Evolutionary conservation across 2,888 invertebrate species (phyloP), one percentile per base, ranked within the genome.

Genomic region (Mactromeris polynyma): DNA sequence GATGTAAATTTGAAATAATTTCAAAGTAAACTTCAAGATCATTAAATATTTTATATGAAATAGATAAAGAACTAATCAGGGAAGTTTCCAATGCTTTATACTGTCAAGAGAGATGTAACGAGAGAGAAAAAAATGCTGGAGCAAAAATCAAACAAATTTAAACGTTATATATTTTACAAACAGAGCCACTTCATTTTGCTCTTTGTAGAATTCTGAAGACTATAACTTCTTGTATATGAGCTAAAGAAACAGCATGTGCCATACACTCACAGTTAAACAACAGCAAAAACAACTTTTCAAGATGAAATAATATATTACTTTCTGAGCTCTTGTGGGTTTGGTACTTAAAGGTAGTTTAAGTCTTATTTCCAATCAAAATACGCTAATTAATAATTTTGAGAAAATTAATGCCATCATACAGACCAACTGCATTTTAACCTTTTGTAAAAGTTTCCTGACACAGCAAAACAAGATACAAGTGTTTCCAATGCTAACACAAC

Each of bases 1-100:
- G 89, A 89, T 64, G 85, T 85, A 77, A 87, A 85, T 88, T 90
- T 87, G 73, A 86, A 90, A 90, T 86, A 46, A 73, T 84, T 90
- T 90, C 88, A 86, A 90, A 88, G 88, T 83, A 83, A n/a, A 86
- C 86, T 84, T 73, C 36, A 78, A 78, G 31, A 81, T 58, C 38
- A 85, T 90, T 90, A 88, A 86, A 88, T 81, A 84, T 84, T 88
- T 58, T 36, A 84, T 84, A 84, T 81, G 81, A 84, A 83, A 83
- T 33, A 73, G 73, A 83, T 83, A 40, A 46, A 46, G 26, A n/a
- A 64, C 58, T 64, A 82, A 64, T 40, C 64, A 19, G 3, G 1
- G n/a, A 58, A 69, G 2, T 64, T 64, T 26, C 26, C 26, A 64
- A 26, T 33, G 31, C 46, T 69, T 82, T n/a, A 46, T 73, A 33